Evolutionary conservation across 2,797 vertebrate genomes (phyloP), one percentile per base, ranked within the genome.

Genomic region (Coilia nasus): DNA sequence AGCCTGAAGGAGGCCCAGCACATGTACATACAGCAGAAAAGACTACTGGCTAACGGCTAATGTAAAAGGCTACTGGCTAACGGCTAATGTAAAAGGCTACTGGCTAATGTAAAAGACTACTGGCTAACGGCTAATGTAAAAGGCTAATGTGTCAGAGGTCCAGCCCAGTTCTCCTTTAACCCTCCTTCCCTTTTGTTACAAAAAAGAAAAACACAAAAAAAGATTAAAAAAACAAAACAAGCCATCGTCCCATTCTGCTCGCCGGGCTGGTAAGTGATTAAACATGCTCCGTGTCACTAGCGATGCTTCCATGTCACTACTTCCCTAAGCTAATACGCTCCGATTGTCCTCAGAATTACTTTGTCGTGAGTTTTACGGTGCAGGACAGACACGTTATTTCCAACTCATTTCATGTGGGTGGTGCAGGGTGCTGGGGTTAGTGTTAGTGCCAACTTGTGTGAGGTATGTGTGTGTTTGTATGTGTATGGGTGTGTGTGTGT

Each of bases 291-390:
- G 88, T 96, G 96, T 94, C 95, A 94, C 93, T 91, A 93, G 95
- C 93, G 94, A 95, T 96, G 91, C 93, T 97, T 98, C 95, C 95
- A 93, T 95, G 93, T 96, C 95, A 95, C 91, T 95, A 92, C 93
- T 92, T 92, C 95, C 91, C 91, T 96, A 96, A 93, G 94, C 92
- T 96, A 96, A 97, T 95, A 95, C 93, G 91, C 89, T 94, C 90
- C 91, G 90, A 96, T 96, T 96, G 96, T 94, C 91, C 88, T 87
- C 89, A 91, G 94, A 96, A 94, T 96, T 95, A 94, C 92, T 93
- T 95, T 92, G 92, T 94, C 92, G 93, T 17, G 91, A 94, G 89
- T 94, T 95, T 94, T 95, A 86, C 92, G 93, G 91, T 94, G 94
- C 92, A 96, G 94, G 94, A 94, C 93, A 94, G 91, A 93, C 91